Percentiles rank a stretch among this genome's conserved stretches.
These are phyloP conservation scores for Nephrocerus scutellatus DNA, from an alignment of 2,888 invertebrate species.

Conservation along the genomic window DNA sequence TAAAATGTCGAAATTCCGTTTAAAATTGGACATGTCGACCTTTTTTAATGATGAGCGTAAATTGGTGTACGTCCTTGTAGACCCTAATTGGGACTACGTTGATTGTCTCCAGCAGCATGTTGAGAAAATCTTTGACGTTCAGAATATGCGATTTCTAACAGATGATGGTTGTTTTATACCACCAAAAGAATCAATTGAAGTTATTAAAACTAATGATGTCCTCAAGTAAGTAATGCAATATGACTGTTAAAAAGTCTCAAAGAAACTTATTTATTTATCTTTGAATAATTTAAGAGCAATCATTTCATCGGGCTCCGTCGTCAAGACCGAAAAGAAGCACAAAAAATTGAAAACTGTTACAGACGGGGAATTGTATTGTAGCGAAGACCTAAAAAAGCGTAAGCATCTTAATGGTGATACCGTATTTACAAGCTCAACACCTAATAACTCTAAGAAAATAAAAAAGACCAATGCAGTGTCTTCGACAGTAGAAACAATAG, in stretches of 20 bases:
- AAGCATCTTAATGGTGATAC: conserved; percentile 21
- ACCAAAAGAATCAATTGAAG: conserved; percentile 27
- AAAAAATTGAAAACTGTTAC: no score
- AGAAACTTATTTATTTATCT: no score
- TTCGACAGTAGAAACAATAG: conserved; percentile 3
- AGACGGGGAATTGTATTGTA: no score
- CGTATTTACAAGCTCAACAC: conserved; percentile 24
- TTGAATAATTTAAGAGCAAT: no score
- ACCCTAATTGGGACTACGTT: conserved; percentile 27
- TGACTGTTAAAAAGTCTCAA: no score
- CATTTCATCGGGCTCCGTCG: no score
- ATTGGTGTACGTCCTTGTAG: conserved; percentile 27
- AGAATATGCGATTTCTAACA: conserved; percentile 25
- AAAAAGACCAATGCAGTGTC: not conserved
- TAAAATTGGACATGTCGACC: conserved; percentile 29
- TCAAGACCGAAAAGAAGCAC: no score
- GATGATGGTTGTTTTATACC: conserved; percentile 29
- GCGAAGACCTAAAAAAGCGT: conserved; percentile 21
- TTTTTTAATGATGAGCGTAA: conserved; percentile 30
- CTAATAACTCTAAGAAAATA: conserved; percentile 19
- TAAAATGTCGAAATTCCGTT: conserved; percentile 19
- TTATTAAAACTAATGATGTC: conserved; percentile 19
- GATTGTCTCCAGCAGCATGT: conserved; percentile 30
- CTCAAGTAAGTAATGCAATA: conserved; percentile 26
- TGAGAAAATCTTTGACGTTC: conserved; percentile 27